These are phyloP conservation scores for Enhydra lutris DNA, from an alignment of 2,113 vertebrate species.

Conservation along the genomic window DNA sequence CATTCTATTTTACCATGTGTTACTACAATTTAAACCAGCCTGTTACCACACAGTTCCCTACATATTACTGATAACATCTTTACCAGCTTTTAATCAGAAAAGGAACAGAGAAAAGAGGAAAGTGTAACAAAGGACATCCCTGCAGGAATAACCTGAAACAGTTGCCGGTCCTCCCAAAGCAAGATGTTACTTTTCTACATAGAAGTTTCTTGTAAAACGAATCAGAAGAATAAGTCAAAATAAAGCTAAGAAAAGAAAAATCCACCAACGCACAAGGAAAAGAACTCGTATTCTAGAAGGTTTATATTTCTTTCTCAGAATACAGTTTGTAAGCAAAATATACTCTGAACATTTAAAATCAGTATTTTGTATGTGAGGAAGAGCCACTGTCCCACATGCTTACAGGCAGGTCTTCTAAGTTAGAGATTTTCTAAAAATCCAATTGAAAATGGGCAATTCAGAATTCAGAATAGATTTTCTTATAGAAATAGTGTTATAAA, in stretches of 20 bases:
- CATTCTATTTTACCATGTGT: neutral
- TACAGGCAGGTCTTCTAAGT: neutral
- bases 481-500: neutral
- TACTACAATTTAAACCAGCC: neutral
- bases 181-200: slow-evolving; percentile 70
- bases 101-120: neutral
- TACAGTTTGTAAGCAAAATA: neutral
- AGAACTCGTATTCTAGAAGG: neutral
- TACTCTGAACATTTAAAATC: neutral
- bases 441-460: neutral
- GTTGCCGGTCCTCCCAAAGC: slow-evolving; percentile 61
- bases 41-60: neutral
- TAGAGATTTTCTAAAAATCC: neutral
- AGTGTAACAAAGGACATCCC: slow-evolving; percentile 63
- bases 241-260: slow-evolving; percentile 39
- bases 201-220: slow-evolving; percentile 75
- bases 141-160: slow-evolving; percentile 73
- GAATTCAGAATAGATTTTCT: neutral
- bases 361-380: neutral
- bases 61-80: neutral
- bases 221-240: slow-evolving; percentile 74
- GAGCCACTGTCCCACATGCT: neutral
- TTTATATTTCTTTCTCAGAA: neutral
- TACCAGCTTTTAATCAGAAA: slow-evolving; percentile 57
- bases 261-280: neutral